Conservation (phyloP, 2,797 vertebrate species). For the Acipenser transmontanus region DNA sequence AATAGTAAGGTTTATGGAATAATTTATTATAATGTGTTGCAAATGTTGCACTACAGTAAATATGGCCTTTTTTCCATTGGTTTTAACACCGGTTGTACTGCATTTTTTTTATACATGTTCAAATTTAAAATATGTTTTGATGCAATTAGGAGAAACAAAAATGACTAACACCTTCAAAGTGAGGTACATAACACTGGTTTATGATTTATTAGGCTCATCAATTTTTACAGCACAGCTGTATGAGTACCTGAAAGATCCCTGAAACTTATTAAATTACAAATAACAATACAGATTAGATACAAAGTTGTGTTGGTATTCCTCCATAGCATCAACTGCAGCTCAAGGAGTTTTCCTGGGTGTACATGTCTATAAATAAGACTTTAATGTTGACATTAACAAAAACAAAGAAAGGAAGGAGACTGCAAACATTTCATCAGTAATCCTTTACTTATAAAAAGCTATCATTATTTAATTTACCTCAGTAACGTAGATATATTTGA, state of each 20-base stretch:
- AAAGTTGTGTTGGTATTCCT: slow-evolving; percentile 2
- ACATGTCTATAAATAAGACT: neutral
- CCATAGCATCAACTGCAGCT: neutral
- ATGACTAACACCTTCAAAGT: neutral
- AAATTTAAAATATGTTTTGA: too few species aligned
- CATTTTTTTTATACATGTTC: too few species aligned
- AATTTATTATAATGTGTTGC: too few species aligned
- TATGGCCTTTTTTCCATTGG: too few species aligned
- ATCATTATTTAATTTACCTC: slow-evolving; percentile 3
- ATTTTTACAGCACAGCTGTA: slow-evolving; percentile 24
- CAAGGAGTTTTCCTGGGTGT: neutral
- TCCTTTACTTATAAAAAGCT: slow-evolving; percentile 3
- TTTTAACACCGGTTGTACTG: too few species aligned
- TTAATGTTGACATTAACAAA: neutral
- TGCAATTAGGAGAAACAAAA: neutral
- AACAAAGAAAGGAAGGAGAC: neutral
- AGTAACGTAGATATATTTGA: slow-evolving; percentile 1
- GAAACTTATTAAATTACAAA: slow-evolving; percentile 18
- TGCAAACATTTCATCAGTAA: neutral
- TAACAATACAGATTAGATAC: slow-evolving; percentile 14
- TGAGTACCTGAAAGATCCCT: slow-evolving; percentile 20
- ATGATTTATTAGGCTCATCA: slow-evolving; percentile 15
- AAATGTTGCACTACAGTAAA: too few species aligned
- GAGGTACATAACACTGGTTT: slow-evolving; percentile 11
- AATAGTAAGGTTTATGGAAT: too few species aligned